Conservation (phyloP, 2,888 invertebrate genomes). For the Nysson spinosus region DNA sequence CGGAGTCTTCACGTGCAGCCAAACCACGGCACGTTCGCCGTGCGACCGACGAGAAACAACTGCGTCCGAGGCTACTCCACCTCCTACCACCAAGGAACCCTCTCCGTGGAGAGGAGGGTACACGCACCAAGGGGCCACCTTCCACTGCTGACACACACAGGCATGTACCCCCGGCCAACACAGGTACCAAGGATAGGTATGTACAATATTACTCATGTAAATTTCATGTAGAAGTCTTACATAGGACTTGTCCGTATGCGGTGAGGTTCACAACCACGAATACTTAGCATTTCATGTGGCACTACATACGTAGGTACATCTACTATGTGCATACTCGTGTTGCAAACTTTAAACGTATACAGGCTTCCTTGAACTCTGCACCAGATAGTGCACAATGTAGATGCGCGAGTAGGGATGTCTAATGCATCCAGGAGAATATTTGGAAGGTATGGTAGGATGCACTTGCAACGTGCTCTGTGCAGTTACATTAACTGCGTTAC, state of each 20-base stretch:
- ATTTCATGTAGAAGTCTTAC: too few relatives aligned
- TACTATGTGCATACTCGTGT: too few relatives aligned
- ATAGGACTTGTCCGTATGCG: too few relatives aligned
- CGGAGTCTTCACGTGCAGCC: conserved; percentile 16
- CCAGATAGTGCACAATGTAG: too few relatives aligned
- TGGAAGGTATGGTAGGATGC: too few relatives aligned
- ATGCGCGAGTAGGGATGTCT: too few relatives aligned
- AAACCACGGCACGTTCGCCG: conserved; percentile 54
- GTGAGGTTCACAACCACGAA: too few relatives aligned
- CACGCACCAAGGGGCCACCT: conserved; percentile 37
- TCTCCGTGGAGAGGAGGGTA: conserved; percentile 27
- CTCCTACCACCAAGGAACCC: conserved; percentile 54
- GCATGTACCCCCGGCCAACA: background rate
- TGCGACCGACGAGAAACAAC: conserved; percentile 70
- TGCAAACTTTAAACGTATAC: too few relatives aligned
- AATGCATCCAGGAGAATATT: too few relatives aligned
- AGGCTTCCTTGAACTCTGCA: too few relatives aligned
- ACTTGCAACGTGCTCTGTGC: background rate
- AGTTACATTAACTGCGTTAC: conserved; percentile 8
- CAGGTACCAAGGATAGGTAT: conserved; percentile 35
- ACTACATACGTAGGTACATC: too few relatives aligned
- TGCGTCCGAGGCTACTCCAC: conserved; percentile 57
- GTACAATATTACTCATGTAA: conserved; percentile 8
- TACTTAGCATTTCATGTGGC: too few relatives aligned
- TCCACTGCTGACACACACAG: conserved; percentile 34